Percentiles rank a stretch among this genome's conserved stretches.
These are phyloP conservation scores for Adelges cooleyi DNA, from an alignment of 1,140 invertebrate species.

Conservation along the genomic window DNA sequence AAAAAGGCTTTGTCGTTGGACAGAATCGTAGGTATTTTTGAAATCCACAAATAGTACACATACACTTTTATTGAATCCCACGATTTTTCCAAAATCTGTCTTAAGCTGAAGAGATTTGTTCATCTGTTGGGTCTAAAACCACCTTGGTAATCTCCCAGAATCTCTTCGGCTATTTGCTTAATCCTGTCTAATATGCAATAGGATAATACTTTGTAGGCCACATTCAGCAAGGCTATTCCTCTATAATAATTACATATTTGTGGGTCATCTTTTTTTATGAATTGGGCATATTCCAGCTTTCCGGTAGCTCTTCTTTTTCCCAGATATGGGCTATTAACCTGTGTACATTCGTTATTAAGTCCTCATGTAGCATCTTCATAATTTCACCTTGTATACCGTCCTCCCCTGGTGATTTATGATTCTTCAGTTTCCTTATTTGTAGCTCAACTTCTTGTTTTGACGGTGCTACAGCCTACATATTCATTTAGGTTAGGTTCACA, in stretches of 20 bases:
- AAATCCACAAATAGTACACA: conserved; percentile 19
- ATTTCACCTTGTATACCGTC: not conserved
- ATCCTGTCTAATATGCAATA: conserved; percentile 1
- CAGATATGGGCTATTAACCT: not conserved
- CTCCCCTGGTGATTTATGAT: not conserved
- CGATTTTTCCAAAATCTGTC: conserved; percentile 11
- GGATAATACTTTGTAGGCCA: conserved; percentile 11
- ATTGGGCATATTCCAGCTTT: conserved; percentile 33
- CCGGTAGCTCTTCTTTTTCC: conserved; percentile 30
- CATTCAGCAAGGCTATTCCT: conserved; percentile 30
- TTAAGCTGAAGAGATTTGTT: conserved; percentile 6
- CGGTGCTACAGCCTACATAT: not conserved
- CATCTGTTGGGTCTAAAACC: conserved; percentile 3
- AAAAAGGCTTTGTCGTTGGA: conserved; percentile 9
- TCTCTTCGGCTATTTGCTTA: not conserved
- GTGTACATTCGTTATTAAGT: not conserved
- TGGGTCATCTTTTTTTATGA: conserved; percentile 34
- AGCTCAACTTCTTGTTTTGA: not conserved
- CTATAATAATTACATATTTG: conserved; percentile 33
- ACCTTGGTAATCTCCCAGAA: conserved; percentile 16
- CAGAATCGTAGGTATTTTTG: conserved; percentile 3
- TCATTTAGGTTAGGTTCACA: not conserved
- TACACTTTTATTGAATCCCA: not conserved
- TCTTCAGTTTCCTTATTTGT: not conserved
- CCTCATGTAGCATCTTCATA: not conserved